Conservation (phyloP, 1,140 invertebrate species). For the Tenebrio molitor region DNA sequence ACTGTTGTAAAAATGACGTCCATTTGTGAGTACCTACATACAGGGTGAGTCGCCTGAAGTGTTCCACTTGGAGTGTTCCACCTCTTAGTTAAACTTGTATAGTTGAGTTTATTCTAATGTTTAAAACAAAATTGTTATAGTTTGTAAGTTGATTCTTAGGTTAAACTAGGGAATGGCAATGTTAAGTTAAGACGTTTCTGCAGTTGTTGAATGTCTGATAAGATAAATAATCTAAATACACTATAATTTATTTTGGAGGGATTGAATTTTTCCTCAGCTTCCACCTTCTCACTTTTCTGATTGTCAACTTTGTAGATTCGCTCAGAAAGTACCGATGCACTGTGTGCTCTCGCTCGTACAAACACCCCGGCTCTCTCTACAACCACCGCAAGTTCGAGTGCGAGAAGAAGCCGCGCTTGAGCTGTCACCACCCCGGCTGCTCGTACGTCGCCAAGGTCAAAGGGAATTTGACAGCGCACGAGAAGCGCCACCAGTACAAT, state of each 20-base stretch:
- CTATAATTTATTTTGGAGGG: too few relatives aligned
- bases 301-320: conserved; percentile 21
- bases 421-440: conserved; percentile 79
- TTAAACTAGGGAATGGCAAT: conserved; percentile 11
- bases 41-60: neutral
- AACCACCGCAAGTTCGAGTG: conserved; percentile 71
- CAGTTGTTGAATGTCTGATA: too few relatives aligned
- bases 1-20: neutral
- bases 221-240: too few relatives aligned
- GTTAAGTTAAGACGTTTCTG: conserved; percentile 3
- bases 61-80: too few relatives aligned
- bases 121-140: conserved; percentile 9
- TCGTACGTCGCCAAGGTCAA: conserved; percentile 73
- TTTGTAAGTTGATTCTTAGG: neutral
- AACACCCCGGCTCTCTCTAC: conserved; percentile 70
- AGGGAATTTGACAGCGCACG: conserved; percentile 72
- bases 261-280: too few relatives aligned
- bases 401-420: conserved; percentile 81
- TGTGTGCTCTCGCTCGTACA: conserved; percentile 68
- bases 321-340: conserved; percentile 62
- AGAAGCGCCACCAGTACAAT: conserved; percentile 66
- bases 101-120: conserved; percentile 20
- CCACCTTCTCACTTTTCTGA: too few relatives aligned
- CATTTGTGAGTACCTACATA: neutral
- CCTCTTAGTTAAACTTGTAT: neutral